Evolutionary conservation across 2,113 vertebrate species (phyloP).

Genomic region (Colinus virginianus): DNA sequence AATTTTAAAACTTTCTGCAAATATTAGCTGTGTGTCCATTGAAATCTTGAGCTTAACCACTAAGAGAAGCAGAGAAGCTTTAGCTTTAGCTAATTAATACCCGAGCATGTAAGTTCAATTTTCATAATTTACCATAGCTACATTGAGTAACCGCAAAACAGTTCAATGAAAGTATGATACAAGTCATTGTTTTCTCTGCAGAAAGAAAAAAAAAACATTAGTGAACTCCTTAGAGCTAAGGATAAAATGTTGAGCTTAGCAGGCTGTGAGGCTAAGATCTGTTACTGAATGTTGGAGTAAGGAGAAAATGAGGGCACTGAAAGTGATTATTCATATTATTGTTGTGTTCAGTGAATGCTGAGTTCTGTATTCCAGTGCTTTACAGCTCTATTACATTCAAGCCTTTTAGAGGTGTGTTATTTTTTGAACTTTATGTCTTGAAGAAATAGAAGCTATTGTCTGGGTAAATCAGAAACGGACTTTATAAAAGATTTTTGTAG

Average conservation of each 20-base stretch:
- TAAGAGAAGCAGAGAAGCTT: neutral
- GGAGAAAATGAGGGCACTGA: neutral
- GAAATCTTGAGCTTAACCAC: neutral
- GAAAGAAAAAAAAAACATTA: neutral
- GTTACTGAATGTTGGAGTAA: neutral
- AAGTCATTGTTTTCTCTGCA: neutral
- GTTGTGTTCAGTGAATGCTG: neutral
- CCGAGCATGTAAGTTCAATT: neutral
- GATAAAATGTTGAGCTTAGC: neutral
- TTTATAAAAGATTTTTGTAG: constrained; percentile 10
- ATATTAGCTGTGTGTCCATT: neutral
- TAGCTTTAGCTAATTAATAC: fast-evolving
- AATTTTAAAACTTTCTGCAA: neutral
- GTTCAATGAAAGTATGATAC: neutral
- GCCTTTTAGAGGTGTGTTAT: neutral
- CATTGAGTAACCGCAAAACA: neutral
- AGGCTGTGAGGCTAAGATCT: neutral
- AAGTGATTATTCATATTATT: neutral
- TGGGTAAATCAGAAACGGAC: neutral
- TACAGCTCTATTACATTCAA: neutral
- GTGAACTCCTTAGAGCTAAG: neutral
- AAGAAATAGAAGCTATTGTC: constrained; percentile 1
- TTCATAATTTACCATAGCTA: neutral
- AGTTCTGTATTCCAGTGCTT: neutral
- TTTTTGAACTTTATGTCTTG: neutral